Evolutionary conservation across 2,113 vertebrate genomes (phyloP), one percentile per base, ranked within the genome.

Genomic region (Pavo muticus): DNA sequence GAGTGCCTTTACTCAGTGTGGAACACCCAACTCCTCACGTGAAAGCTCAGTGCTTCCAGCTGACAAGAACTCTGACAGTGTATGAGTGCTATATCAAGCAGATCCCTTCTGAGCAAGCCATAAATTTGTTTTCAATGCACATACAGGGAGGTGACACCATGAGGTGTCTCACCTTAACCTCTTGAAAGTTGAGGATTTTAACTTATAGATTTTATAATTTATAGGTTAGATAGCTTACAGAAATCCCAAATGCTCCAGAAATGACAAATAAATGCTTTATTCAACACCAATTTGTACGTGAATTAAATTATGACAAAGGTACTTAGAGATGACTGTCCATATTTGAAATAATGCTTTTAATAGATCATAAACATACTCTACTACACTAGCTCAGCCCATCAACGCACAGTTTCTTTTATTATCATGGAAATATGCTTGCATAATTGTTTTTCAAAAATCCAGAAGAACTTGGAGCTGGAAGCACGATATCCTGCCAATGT

Each of bases 371-470:
- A 44, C 70, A 94, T 71, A 50, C 27, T 64, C 86, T 42, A 94
- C 47, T 63, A 50, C 44, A 75, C 80, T 92, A 91, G 91, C 90
- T 84, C 88, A 89, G 68, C 77, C 84, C 91, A 87, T 94, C 92
- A 94, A 91, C 84, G 81, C 23, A 2, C 30, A 73, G 73, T 48
- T 94, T 75, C 92, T 96, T 96, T 88, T 95, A 93, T 88, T 92
- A 88, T 95, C 95, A 94, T 87, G 95, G 96, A 97, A 96, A 97
- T 85, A 95, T 2, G 87, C 94, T 96, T 96, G 93, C 96, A 95
- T 96, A 97, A 97, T 95, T 96, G 96, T 97, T 97, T 97, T 97
- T 96, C 96, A 97, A 90, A 95, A 96, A 95, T 95, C 93, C 95
- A 96, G 94, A 74, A 82, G 83, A 94, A 91, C 91, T 97, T 97